These are phyloP conservation scores for Oreamnos americanus DNA, from an alignment of 2,113 vertebrate species.

Conservation along the genomic window DNA sequence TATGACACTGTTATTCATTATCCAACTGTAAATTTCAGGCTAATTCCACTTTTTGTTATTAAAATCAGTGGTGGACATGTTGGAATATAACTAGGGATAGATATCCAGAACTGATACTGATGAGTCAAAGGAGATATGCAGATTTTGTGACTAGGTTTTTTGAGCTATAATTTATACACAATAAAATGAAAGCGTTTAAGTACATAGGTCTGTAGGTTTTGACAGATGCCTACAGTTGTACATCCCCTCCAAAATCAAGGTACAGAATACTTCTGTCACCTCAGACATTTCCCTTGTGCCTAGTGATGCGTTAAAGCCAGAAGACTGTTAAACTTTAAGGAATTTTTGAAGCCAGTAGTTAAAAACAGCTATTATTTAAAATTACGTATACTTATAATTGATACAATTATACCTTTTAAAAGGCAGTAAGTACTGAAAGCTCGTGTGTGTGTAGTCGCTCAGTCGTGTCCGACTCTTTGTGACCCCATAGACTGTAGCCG, in stretches of 20 bases:
- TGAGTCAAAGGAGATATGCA: neutral
- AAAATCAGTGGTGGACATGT: neutral
- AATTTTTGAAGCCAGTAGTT: neutral
- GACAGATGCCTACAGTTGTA: neutral
- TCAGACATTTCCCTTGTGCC: neutral
- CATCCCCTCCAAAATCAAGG: neutral
- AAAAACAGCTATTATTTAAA: neutral
- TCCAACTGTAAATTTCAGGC: neutral
- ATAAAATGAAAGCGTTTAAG: neutral
- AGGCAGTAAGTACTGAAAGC: neutral
- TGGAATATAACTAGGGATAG: neutral
- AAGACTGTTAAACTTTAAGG: neutral
- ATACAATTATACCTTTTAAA: neutral
- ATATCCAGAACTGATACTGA: neutral
- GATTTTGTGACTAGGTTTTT: neutral
- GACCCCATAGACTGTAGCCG: neutral
- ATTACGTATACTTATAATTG: neutral
- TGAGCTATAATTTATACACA: neutral
- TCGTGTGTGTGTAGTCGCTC: fast-evolving
- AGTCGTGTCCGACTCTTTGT: neutral
- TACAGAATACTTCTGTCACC: neutral
- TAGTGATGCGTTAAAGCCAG: neutral
- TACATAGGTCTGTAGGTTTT: neutral
- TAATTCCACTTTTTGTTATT: neutral
- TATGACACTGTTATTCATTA: neutral